Conservation (phyloP, 92 coral and sea anemone genomes). For the Bergia puertoricense region DNA sequence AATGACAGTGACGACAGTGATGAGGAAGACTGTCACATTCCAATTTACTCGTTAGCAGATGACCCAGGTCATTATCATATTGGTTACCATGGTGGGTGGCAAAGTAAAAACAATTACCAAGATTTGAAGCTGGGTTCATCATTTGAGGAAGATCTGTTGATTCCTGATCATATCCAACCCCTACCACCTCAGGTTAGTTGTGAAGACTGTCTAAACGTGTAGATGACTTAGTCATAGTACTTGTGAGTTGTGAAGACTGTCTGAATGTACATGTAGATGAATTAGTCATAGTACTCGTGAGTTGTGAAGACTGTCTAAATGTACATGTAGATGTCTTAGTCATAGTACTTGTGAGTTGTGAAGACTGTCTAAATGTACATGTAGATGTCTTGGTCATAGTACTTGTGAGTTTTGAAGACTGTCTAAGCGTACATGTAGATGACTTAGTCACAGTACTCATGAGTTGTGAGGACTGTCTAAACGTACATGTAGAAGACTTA, state of each 20-base stretch:
- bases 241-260: background rate
- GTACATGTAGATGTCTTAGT: too few relatives aligned
- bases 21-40: conserved; percentile 71
- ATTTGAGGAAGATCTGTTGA: conserved; percentile 83
- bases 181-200: conserved; percentile 75
- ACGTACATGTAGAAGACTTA: too few relatives aligned
- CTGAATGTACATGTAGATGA: too few relatives aligned
- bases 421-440: too few relatives aligned
- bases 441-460: too few relatives aligned
- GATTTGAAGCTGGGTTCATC: conserved; percentile 70
- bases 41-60: conserved; percentile 76
- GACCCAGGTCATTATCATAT: conserved; percentile 57
- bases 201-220: too few relatives aligned
- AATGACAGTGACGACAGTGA: conserved; percentile 86
- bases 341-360: too few relatives aligned
- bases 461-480: too few relatives aligned
- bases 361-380: too few relatives aligned
- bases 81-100: conserved; percentile 51
- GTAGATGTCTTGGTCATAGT: background rate
- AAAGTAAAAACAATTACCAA: conserved; percentile 70
- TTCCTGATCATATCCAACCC: conserved; percentile 71
- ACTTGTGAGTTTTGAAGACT: too few relatives aligned
- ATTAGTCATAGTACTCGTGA: too few relatives aligned
- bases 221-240: background rate
- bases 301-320: too few relatives aligned